Evolutionary conservation across 30 jellyfish, hydroid and myxozoan species (phyloP), one percentile per base, ranked within the genome.

Genomic region (Turritopsis dohrnii): DNA sequence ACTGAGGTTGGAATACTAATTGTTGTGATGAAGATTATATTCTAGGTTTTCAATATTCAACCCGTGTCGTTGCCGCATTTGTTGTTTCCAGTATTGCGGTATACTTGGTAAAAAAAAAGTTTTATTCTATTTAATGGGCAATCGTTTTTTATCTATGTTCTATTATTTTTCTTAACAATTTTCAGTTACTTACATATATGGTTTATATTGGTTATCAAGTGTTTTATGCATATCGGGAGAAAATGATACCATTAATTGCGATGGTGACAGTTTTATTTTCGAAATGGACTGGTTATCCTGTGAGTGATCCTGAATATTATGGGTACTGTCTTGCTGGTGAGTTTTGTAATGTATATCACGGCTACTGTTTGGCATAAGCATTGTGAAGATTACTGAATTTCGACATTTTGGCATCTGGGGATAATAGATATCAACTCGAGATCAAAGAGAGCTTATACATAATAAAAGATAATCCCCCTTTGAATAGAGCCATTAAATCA

Each of bases 31-130:
- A 41, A 41, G 13, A 41, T 41, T 3, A 3, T 41, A 21, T 5
- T 77, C 19, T 77, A 80, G 87, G 77, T 19, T 80, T 80, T 65
- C 81, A 80, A 80, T 80, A 80, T 54, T 80, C 87, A 4, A 80
- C 80, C 19, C 29, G 87, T 4, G 65, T 80, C 54, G 22, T 80
- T 19, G 26, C 53, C 1, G 21, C 87, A 0, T 3, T 29, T 13
- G 16, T 80, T 52, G 79, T 80, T 21, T 53, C 82, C 25, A 53
- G 54, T 21, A n/a, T 80, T 24, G 84, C 83, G 16, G 52, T 80
- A 31, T 80, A 80, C 53, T 16, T 65, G 1, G 87, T 80, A 65
- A 53, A 81, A 22, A 16, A 18, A 5, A 18, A 31, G 7, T 52
- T n/a, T 80, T 1, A n/a, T 21, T 23, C 17, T 0, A n/a, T 69